Percentiles rank a stretch among this genome's conserved stretches.
Conservation (phyloP, 1,140 invertebrate species). For the Aphelenchoides fujianensis region DNA sequence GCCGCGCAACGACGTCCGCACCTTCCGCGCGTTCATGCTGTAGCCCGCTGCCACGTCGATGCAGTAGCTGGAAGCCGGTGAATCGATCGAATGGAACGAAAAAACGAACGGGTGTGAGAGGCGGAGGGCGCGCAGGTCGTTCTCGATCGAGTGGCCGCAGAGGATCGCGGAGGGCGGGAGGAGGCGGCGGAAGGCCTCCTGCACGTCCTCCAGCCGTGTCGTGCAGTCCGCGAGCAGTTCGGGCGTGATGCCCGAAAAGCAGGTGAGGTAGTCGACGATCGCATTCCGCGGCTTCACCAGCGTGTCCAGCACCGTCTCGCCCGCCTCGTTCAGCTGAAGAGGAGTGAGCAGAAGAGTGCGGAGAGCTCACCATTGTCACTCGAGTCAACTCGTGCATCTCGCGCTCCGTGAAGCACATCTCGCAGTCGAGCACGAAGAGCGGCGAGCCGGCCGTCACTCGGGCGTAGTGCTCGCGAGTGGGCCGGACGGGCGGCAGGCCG, state of each 20-base stretch:
- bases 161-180: slow-evolving; percentile 21
- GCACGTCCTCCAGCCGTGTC: slow-evolving; percentile 6
- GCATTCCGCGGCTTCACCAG: slow-evolving; percentile 14
- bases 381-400: slow-evolving; percentile 13
- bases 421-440: slow-evolving; percentile 25
- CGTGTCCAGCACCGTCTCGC: slow-evolving; percentile 7
- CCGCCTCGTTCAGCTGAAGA: slow-evolving; percentile 6
- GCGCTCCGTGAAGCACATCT: slow-evolving; percentile 12
- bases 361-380: slow-evolving; percentile 19
- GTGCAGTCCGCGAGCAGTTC: slow-evolving; percentile 10
- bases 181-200: slow-evolving; percentile 17
- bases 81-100: neutral
- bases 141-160: slow-evolving; percentile 22
- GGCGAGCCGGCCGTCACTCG: slow-evolving; percentile 17
- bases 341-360: neutral
- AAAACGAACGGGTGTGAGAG: slow-evolving; percentile 25
- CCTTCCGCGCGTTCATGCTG: slow-evolving; percentile 5
- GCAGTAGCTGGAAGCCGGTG: neutral
- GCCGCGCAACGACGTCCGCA: slow-evolving; percentile 3
- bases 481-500: neutral
- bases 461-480: slow-evolving; percentile 8
- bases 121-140: slow-evolving; percentile 22
- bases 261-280: slow-evolving; percentile 22
- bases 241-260: slow-evolving; percentile 21
- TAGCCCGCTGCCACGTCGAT: slow-evolving; percentile 15